A percentile compares a stretch with the other conserved stretches of the same genome.
phyloP scores from a whole-genome alignment of 2,113 vertebrate genomes.

The Zapus hudsonius region DNA sequence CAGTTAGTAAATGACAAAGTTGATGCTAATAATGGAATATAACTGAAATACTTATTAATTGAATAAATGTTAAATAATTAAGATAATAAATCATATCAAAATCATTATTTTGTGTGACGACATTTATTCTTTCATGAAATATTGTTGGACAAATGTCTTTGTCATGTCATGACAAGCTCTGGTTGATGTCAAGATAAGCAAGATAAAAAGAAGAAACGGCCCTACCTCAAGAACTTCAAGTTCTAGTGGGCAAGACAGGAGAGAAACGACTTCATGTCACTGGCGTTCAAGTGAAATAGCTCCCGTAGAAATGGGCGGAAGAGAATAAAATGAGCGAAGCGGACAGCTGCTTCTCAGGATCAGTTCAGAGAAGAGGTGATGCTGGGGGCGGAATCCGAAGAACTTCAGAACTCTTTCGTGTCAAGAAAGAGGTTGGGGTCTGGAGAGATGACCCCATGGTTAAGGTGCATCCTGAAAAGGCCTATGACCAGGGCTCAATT shows the following conservation, averaged over 20 bases:
- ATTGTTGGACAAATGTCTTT: background rate
- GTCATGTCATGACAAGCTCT: background rate
- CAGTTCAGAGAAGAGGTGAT: background rate
- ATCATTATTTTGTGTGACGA: background rate
- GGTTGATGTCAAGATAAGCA: slow-evolving; percentile 32
- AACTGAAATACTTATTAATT: background rate
- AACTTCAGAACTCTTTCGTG: too few species aligned
- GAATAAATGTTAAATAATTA: background rate
- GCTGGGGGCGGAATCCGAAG: too few species aligned
- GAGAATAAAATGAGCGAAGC: background rate
- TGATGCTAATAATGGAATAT: background rate
- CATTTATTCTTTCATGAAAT: slow-evolving; percentile 21
- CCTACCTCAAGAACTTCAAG: background rate
- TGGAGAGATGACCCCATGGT: too few species aligned
- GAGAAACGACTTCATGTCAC: background rate
- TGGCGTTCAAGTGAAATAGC: background rate
- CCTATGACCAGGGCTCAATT: too few species aligned
- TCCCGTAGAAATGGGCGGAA: background rate
- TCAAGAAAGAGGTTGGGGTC: too few species aligned
- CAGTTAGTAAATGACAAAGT: background rate
- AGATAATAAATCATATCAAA: background rate
- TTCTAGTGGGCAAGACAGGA: background rate
- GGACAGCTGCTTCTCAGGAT: background rate
- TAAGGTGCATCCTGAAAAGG: too few species aligned
- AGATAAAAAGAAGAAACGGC: background rate